Conservation (phyloP, 1,140 invertebrate genomes). For the Saxidomus purpurata region DNA sequence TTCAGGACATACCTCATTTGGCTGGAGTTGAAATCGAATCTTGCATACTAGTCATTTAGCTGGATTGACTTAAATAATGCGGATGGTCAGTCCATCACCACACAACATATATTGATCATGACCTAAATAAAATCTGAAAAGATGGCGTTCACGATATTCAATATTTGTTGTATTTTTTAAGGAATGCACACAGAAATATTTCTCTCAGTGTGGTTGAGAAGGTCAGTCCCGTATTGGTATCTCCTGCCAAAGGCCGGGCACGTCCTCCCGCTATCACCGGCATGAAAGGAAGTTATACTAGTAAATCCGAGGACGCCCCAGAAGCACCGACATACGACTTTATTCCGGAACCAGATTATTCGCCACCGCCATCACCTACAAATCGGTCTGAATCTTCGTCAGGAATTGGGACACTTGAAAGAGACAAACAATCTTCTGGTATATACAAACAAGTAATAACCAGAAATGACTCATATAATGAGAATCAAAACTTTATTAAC, state of each 20-base stretch:
- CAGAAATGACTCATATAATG: not conserved
- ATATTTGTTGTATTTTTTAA: no score
- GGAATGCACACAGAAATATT: not conserved
- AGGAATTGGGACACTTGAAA: not conserved
- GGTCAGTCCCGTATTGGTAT: conserved; percentile 2
- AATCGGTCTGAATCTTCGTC: not conserved
- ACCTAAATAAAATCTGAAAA: no score
- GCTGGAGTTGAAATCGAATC: no score
- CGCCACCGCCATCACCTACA: conserved; percentile 34
- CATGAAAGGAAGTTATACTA: conserved; percentile 41
- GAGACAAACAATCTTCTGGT: conserved; percentile 47
- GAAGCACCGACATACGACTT: conserved; percentile 35
- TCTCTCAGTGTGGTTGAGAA: conserved; percentile 55
- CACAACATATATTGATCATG: no score
- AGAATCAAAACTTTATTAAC: not conserved
- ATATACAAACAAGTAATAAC: conserved; percentile 50
- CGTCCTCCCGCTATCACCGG: conserved; percentile 35
- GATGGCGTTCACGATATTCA: no score
- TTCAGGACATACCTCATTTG: no score
- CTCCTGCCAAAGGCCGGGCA: conserved; percentile 40
- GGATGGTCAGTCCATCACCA: no score
- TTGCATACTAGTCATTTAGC: no score
- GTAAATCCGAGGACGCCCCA: not conserved
- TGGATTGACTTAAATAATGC: no score
- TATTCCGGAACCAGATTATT: conserved; percentile 64